Conservation (phyloP, 2,113 vertebrate species). For the Phocoena phocoena region DNA sequence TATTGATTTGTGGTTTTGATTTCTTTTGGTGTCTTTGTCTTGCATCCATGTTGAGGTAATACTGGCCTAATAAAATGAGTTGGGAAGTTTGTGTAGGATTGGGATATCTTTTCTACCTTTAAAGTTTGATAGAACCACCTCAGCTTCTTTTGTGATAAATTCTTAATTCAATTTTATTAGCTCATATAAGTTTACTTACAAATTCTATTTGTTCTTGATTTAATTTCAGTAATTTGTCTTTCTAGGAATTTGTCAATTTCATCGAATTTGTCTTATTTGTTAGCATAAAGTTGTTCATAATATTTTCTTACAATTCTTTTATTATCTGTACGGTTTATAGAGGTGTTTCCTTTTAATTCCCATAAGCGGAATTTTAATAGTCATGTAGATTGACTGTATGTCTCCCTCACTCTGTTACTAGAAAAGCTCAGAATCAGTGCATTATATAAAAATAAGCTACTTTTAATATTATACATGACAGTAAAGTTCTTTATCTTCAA, state of each 20-base stretch:
- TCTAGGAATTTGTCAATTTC: neutral
- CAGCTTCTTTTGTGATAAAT: neutral
- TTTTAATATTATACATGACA: neutral
- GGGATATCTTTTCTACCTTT: neutral
- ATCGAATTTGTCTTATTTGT: neutral
- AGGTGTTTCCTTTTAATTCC: neutral
- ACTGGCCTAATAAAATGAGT: neutral
- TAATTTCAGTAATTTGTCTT: neutral
- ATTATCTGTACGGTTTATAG: neutral
- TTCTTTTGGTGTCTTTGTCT: neutral
- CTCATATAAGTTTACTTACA: neutral
- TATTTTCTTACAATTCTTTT: neutral
- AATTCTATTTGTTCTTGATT: neutral
- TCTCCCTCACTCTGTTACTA: neutral
- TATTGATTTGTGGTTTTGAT: neutral
- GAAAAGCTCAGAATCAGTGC: neutral
- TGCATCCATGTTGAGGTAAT: neutral
- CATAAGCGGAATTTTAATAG: neutral
- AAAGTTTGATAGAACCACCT: neutral
- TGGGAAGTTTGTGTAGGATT: neutral
- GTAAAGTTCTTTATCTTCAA: neutral
- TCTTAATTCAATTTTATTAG: neutral
- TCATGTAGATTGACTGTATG: neutral
- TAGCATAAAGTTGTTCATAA: neutral
- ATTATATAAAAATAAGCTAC: neutral